phyloP scores from a whole-genome alignment of 2,113 vertebrate species.

The Xenus cinereus region DNA sequence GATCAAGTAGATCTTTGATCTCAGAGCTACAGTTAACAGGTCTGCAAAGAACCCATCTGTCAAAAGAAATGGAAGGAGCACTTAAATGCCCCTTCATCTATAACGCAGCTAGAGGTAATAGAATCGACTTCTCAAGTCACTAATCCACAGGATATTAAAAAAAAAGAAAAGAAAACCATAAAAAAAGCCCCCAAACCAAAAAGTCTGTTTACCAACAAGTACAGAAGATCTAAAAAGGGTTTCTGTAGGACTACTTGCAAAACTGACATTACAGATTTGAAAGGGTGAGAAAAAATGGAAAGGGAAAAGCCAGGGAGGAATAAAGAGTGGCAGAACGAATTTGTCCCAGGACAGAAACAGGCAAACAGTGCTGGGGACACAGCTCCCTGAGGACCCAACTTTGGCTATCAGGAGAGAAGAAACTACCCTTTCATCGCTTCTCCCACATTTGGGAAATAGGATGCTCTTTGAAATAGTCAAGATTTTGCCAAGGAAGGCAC shows the following conservation, averaged over 20 bases:
- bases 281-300: not conserved
- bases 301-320: not conserved
- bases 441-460: not conserved
- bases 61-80: not conserved
- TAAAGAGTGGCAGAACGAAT: not conserved
- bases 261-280: not conserved
- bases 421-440: not conserved
- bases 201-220: too few relatives aligned
- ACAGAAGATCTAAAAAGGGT: not conserved
- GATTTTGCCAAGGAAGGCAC: not conserved
- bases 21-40: not conserved
- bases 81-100: not conserved
- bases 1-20: not conserved
- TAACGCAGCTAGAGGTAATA: not conserved
- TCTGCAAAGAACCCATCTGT: not conserved
- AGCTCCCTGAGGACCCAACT: not conserved
- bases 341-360: not conserved
- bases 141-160: not conserved
- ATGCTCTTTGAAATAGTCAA: not conserved
- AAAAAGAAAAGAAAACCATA: not conserved
- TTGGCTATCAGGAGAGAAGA: not conserved
- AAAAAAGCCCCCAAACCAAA: not conserved
- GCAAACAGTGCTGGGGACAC: not conserved
- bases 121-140: not conserved
- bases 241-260: not conserved